A percentile compares a stretch with the other conserved stretches of the same genome.
Conservation (phyloP, 2,797 vertebrate genomes). For the Carapus acus region DNA sequence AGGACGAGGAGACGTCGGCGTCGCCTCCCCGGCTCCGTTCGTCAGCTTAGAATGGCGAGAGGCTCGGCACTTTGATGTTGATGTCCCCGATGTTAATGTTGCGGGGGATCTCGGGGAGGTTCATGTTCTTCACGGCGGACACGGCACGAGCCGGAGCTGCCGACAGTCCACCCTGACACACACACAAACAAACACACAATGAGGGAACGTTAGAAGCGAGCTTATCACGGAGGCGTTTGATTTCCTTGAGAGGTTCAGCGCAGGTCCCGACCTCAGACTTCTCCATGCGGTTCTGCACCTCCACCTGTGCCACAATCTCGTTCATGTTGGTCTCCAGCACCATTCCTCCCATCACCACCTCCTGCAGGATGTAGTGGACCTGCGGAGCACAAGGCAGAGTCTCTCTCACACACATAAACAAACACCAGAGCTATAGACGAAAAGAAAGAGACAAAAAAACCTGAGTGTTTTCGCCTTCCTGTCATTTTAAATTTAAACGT, state of each 20-base stretch:
- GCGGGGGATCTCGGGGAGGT: constrained; percentile 88
- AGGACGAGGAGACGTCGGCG: not conserved
- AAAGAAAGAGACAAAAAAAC: too few relatives aligned
- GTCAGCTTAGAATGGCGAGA: constrained; percentile 79
- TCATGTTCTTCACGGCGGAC: constrained; percentile 93
- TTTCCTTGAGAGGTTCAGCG: not conserved
- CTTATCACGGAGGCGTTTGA: too few relatives aligned
- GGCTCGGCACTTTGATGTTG: constrained; percentile 93
- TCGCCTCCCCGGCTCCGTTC: constrained; percentile 8
- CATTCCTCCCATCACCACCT: constrained; percentile 95
- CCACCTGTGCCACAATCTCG: constrained; percentile 87
- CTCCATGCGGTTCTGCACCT: constrained; percentile 89
- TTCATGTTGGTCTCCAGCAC: constrained; percentile 97
- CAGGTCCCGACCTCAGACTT: constrained; percentile 82
- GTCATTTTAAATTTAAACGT: too few relatives aligned
- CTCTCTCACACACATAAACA: not conserved
- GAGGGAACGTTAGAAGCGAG: too few relatives aligned
- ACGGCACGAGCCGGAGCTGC: constrained; percentile 87
- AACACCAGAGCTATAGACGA: not conserved
- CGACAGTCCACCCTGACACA: constrained; percentile 85
- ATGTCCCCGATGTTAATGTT: constrained; percentile 96
- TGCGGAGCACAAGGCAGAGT: constrained; percentile 36
- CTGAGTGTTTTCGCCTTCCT: too few relatives aligned
- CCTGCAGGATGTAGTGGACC: constrained; percentile 93
- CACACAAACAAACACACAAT: too few relatives aligned